Base-by-base conservation (phyloP, 1,140 invertebrate species). In the Phocides pigmalion region DNA sequence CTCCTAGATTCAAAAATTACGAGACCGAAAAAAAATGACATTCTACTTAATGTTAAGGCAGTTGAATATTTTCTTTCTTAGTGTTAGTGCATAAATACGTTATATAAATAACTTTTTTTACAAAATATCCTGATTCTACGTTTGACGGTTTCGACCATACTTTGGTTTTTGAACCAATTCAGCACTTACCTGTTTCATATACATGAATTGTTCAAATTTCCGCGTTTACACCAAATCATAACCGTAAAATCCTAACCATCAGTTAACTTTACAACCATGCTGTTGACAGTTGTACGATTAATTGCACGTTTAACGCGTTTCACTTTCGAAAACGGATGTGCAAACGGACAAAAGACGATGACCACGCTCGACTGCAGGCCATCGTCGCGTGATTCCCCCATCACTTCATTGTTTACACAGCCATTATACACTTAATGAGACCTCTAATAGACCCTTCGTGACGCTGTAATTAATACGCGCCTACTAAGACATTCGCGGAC, bases 301-400 rank as follows among this genome's bases (percentile, higher is more conserved):
- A 84, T 78, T 74, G 73, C 49, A 80, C 68, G 66, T 78, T 75
- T 73, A 79, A 42, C 71, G 51, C 68, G 68, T 79, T 79, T 79
- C 75, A 79, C 74, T 81, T 82, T 76, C 62, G 66, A 64, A 69
- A 77, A 70, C 70, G 74, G 76, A 77, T 75, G 68, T 66, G 61
- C 59, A 64, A 50, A 66, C 64, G 50, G 44, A 80, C 75, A 78
- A 68, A 75, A 64, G 64, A 39, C 42, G 47, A 72, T 74, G 75
- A 78, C 62, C 62, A 81, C 72, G 69, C 62, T 80, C 66, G 66
- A 68, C 68, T 79, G 77, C 73, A 74, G 78, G 77, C 71, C 82
- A 84, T 50, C 73, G 73, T 87, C 74, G 80, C 83, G 82, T 86
- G 82, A 73, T 88, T 83, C 81, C 84, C 66, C 70, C 72, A 72